Evolutionary conservation across 2,888 invertebrate species (phyloP).

Genomic region (Platerodrilus igneus): DNA sequence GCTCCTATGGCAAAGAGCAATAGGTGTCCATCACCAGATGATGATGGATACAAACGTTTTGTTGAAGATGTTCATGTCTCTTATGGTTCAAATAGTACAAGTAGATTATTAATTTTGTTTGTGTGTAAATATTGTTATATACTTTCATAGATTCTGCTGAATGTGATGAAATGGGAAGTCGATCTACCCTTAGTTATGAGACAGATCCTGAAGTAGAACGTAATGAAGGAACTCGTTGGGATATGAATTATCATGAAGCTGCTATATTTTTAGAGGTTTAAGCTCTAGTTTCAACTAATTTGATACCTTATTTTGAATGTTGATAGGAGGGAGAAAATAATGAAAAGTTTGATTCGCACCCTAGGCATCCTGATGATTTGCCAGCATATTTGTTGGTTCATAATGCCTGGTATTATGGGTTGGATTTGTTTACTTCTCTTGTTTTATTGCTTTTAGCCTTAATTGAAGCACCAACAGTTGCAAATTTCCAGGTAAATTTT

Average conservation of each 20-base stretch:
- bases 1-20: slow-evolving; percentile 19
- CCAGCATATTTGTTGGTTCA: slow-evolving; percentile 85
- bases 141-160: slow-evolving; percentile 46
- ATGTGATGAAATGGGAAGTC: slow-evolving; percentile 60
- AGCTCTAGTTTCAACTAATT: too few relatives aligned
- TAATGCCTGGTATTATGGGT: slow-evolving; percentile 79
- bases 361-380: slow-evolving; percentile 72
- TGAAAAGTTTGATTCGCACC: slow-evolving; percentile 87
- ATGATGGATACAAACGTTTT: slow-evolving; percentile 62
- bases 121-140: slow-evolving; percentile 1
- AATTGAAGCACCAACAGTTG: slow-evolving; percentile 76
- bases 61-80: slow-evolving; percentile 54
- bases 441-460: slow-evolving; percentile 70
- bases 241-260: slow-evolving; percentile 87
- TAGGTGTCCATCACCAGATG: slow-evolving; percentile 54
- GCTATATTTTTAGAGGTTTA: slow-evolving; percentile 85
- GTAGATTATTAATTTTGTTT: slow-evolving; percentile 48
- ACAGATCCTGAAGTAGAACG: slow-evolving; percentile 50
- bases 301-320: too few relatives aligned
- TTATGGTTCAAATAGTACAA: slow-evolving; percentile 60
- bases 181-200: slow-evolving; percentile 56
- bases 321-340: slow-evolving; percentile 83
- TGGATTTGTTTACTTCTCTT: slow-evolving; percentile 73
- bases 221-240: slow-evolving; percentile 68
- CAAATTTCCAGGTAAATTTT: slow-evolving; percentile 53